Conservation (phyloP, 2,888 invertebrate species). For the Xestia c-nigrum region DNA sequence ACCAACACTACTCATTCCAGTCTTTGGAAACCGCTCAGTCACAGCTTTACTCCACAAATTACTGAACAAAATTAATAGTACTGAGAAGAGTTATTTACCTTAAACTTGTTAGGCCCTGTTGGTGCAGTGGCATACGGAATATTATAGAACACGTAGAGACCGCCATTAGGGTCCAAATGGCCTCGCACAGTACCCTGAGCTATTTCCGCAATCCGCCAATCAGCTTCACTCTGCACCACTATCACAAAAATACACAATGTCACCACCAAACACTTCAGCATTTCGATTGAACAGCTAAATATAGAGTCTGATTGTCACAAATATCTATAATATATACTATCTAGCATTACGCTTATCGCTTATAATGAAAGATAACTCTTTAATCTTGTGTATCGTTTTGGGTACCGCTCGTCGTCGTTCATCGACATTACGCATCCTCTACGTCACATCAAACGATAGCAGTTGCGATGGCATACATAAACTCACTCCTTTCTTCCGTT, state of each 20-base stretch:
- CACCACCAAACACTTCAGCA: slow-evolving; percentile 29
- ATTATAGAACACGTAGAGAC: slow-evolving; percentile 73
- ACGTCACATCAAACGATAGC: background rate
- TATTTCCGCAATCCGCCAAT: slow-evolving; percentile 66
- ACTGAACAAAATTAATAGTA: background rate
- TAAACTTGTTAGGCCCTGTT: slow-evolving; percentile 72
- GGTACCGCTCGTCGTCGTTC: background rate
- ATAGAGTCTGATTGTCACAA: background rate
- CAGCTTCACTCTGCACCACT: slow-evolving; percentile 34
- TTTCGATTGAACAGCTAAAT: slow-evolving; percentile 8
- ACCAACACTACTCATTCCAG: no score
- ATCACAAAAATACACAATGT: slow-evolving; percentile 21
- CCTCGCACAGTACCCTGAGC: slow-evolving; percentile 75
- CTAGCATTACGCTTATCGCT: background rate
- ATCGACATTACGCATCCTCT: background rate
- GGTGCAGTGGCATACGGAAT: slow-evolving; percentile 80
- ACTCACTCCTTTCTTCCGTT: no score
- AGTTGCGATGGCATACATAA: background rate
- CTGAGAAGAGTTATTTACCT: slow-evolving; percentile 53
- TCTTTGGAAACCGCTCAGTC: no score
- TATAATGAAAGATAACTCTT: background rate
- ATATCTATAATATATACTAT: slow-evolving; percentile 1
- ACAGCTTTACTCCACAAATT: no score
- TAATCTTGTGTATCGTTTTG: background rate
- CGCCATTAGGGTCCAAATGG: slow-evolving; percentile 65